Base-by-base conservation (phyloP, 2,888 invertebrate genomes). In the Acrocyrtus sp. region DNA sequence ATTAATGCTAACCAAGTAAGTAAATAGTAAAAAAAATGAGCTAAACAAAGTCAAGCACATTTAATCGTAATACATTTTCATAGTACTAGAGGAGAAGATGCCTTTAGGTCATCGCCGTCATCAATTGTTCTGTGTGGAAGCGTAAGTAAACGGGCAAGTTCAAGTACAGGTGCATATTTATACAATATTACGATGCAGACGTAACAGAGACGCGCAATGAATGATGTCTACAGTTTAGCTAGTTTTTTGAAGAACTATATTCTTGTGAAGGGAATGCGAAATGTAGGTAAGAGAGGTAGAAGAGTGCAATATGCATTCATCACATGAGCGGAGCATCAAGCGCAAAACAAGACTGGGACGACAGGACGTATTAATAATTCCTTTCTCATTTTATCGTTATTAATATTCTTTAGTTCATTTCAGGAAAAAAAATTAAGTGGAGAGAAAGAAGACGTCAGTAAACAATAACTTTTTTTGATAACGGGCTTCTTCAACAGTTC, bases 291-390 rank as follows among this genome's bases (percentile, higher is more conserved):
- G 54, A 43, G 15, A 24, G 39, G 10, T 21, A 8, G 12, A 45
- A 24, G 45, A 41, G 57, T 57, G 57, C 57, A 45, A 57, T 57
- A 45, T 57, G 57, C 56, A 56, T 43, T 56, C 56, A 56, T 57
- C 43, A 24, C 50, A 50, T 50, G 24, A 19, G 17, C 17, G 15
- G n/a, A 43, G 15, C 17, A 15, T 17, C 17, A 15, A 43, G 15
- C 43, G 12, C 39, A 39, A 2, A 19, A 48, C 48, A 50, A 34
- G 17, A 51, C 26, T n/a, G 12, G 29, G 12, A 12, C 21, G 56
- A 56, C 56, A 56, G 57, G 57, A 57, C 57, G 43, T 57, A 57
- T 57, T 57, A 57, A 57, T 57, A 57, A 45, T 57, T 57, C 43
- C 27, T 45, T 26, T 34, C n/a, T 43, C 39, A 15, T 4, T 10